These are phyloP conservation scores for Patella vulgata DNA, from an alignment of 1,140 invertebrate species.

Conservation along the genomic window DNA sequence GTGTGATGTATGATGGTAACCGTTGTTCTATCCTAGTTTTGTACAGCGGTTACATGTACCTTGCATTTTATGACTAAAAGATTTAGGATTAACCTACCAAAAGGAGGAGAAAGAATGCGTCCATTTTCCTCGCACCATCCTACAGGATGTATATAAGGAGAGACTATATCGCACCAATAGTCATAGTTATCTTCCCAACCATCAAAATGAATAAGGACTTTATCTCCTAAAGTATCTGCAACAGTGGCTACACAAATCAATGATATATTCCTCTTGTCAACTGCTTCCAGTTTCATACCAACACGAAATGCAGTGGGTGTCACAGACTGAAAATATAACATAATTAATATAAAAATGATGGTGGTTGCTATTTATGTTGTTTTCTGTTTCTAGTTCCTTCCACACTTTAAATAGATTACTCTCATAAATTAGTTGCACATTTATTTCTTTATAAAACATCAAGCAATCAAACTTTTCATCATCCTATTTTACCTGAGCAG, in stretches of 20 bases:
- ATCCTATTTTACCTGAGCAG: too few relatives aligned
- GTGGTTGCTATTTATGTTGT: too few relatives aligned
- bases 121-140: constrained; percentile 90
- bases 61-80: too few relatives aligned
- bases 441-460: too few relatives aligned
- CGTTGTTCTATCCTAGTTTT: too few relatives aligned
- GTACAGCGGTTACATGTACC: too few relatives aligned
- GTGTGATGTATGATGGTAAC: too few relatives aligned
- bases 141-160: constrained; percentile 92
- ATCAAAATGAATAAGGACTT: constrained; percentile 65
- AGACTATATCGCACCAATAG: constrained; percentile 73
- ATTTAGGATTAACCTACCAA: constrained; percentile 70
- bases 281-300: constrained; percentile 95
- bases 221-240: constrained; percentile 60
- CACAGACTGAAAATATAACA: constrained; percentile 68
- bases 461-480: too few relatives aligned
- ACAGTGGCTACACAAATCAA: constrained; percentile 72
- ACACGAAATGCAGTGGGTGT: constrained; percentile 81
- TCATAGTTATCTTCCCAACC: constrained; percentile 66
- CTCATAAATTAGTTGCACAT: too few relatives aligned
- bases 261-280: constrained; percentile 88
- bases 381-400: too few relatives aligned
- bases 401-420: too few relatives aligned
- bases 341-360: too few relatives aligned
- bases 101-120: constrained; percentile 84